Conservation (phyloP, 2,113 vertebrate genomes). For the Acanthisitta chloris region DNA sequence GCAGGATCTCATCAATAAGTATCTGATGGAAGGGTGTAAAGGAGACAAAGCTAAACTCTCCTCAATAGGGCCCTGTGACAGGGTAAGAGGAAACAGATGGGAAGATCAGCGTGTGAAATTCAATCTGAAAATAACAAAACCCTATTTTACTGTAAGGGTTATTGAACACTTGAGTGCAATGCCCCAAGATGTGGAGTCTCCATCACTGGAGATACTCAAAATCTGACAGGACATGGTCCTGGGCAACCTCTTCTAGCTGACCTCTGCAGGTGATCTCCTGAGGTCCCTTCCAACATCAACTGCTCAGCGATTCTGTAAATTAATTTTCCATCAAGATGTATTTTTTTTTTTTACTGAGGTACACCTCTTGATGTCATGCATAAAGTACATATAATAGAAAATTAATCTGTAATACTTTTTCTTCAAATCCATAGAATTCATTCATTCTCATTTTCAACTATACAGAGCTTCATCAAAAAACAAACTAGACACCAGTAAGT, state of each 20-base stretch:
- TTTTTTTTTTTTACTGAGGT: background rate
- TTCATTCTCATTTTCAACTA: background rate
- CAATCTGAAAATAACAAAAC: background rate
- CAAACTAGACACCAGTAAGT: background rate
- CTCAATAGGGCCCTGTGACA: background rate
- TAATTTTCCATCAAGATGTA: background rate
- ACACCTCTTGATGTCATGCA: background rate
- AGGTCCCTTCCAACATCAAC: background rate
- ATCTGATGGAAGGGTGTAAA: background rate
- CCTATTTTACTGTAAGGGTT: background rate
- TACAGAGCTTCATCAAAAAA: background rate
- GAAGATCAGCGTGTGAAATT: background rate
- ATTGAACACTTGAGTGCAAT: background rate
- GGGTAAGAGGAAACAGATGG: background rate
- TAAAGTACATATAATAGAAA: background rate
- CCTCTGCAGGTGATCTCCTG: background rate
- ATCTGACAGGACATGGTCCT: fast-evolving
- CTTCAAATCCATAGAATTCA: background rate
- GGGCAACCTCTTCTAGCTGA: background rate
- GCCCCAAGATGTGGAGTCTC: background rate
- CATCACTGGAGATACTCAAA: background rate
- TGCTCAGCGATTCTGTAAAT: background rate
- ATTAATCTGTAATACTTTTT: background rate
- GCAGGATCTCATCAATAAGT: background rate
- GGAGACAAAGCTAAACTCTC: background rate